A percentile compares a stretch with the other conserved stretches of the same genome.
These are phyloP conservation scores for Coracias cyanogaster DNA, from an alignment of 2,797 vertebrate genomes.

Conservation along the genomic window DNA sequence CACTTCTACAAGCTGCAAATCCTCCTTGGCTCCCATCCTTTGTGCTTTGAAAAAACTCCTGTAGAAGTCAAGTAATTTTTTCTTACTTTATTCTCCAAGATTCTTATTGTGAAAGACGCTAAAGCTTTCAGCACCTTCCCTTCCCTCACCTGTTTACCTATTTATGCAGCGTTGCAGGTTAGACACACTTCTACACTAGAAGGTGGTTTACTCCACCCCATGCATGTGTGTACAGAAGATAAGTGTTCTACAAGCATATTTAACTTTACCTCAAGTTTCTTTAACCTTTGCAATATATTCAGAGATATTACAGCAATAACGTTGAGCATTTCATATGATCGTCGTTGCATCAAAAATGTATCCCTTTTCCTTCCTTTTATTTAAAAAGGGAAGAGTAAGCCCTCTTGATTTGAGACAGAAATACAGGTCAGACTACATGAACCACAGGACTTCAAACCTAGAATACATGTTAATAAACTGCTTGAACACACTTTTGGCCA, in stretches of 20 bases:
- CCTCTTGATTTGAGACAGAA: background rate
- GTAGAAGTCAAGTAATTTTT: background rate
- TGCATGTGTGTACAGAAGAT: background rate
- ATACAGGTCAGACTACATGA: background rate
- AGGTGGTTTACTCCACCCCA: background rate
- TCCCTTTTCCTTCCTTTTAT: background rate
- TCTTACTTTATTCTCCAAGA: background rate
- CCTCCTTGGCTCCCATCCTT: background rate
- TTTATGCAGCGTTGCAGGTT: background rate
- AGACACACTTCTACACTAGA: background rate
- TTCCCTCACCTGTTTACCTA: background rate
- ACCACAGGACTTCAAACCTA: background rate
- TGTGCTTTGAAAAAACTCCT: background rate
- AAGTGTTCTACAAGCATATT: background rate
- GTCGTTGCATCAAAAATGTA: background rate
- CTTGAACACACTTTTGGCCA: background rate
- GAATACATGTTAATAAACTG: background rate
- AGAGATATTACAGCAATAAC: background rate
- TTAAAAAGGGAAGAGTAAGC: background rate
- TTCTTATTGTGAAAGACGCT: background rate
- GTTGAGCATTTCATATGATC: background rate
- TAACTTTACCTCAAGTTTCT: background rate
- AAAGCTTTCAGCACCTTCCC: background rate
- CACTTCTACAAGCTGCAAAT: background rate
- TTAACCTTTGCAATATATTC: background rate